A percentile compares a stretch with the other conserved stretches of the same genome.
Conservation (phyloP, 1,140 invertebrate species). For the Diorhabda sublineata region DNA sequence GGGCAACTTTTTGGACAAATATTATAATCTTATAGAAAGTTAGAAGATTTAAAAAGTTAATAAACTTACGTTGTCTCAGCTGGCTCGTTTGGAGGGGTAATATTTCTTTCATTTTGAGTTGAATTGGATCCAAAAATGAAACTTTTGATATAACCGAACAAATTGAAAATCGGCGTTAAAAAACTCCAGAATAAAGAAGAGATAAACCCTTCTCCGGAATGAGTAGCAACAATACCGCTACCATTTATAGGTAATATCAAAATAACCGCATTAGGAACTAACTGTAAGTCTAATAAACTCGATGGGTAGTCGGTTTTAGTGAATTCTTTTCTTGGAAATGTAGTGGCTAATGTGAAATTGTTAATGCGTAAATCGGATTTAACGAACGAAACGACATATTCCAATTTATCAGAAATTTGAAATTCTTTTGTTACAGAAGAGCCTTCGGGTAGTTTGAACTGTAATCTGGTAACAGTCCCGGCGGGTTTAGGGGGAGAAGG, state of each 20-base stretch:
- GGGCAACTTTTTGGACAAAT: too few relatives aligned
- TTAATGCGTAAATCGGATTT: conserved; percentile 45
- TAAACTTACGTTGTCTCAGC: background rate
- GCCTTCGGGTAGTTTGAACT: conserved; percentile 80
- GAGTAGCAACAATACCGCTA: conserved; percentile 35
- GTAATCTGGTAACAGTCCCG: conserved; percentile 58
- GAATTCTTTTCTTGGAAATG: conserved; percentile 75
- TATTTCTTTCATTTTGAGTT: background rate
- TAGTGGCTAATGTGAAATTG: conserved; percentile 67
- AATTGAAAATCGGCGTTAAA: conserved; percentile 46
- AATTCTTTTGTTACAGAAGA: conserved; percentile 49
- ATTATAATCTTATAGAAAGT: too few relatives aligned
- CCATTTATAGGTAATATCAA: conserved; percentile 61
- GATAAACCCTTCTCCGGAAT: conserved; percentile 37
- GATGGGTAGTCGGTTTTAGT: conserved; percentile 56
- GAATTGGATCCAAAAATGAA: conserved; percentile 36
- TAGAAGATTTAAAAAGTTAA: too few relatives aligned
- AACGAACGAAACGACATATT: conserved; percentile 45
- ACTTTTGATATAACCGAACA: conserved; percentile 47
- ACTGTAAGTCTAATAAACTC: conserved; percentile 63
- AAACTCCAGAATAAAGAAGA: conserved; percentile 47
- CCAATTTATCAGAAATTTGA: conserved; percentile 43
- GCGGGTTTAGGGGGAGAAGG: conserved; percentile 4
- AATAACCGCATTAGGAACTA: conserved; percentile 76
- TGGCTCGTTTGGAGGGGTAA: conserved; percentile 4